Evolutionary conservation across 2,797 vertebrate species (phyloP).

Genomic region (Pelobates cultripes): DNA sequence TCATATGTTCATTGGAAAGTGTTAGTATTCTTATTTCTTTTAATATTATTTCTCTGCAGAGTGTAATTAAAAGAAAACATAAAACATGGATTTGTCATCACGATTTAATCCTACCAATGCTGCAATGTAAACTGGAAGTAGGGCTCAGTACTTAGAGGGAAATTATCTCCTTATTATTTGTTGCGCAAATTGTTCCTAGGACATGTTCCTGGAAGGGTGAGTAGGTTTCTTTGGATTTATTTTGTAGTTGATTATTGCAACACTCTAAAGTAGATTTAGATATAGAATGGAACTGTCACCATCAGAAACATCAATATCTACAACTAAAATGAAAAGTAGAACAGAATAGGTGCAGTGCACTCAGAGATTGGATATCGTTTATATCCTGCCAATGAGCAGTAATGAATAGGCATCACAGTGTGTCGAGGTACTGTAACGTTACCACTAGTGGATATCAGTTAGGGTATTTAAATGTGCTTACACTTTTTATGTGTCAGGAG

Average conservation of each 20-base stretch:
- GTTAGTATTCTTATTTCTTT: background rate
- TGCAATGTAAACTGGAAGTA: background rate
- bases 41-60: background rate
- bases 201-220: background rate
- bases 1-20: constrained; percentile 3
- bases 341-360: no score
- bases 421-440: no score
- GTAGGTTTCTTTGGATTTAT: background rate
- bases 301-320: no score
- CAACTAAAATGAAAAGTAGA: no score
- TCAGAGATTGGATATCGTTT: no score
- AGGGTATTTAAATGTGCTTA: no score
- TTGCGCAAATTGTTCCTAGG: background rate
- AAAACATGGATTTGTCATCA: constrained; percentile 1
- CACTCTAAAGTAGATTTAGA: no score
- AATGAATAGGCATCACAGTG: no score
- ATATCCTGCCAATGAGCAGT: no score
- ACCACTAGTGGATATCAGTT: no score
- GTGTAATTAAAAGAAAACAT: background rate
- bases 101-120: background rate
- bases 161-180: background rate
- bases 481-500: no score
- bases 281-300: no score
- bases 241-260: background rate
- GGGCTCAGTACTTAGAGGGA: background rate